These are phyloP conservation scores for Budorcas taxicolor DNA, from an alignment of 2,113 vertebrate species.

Conservation along the genomic window DNA sequence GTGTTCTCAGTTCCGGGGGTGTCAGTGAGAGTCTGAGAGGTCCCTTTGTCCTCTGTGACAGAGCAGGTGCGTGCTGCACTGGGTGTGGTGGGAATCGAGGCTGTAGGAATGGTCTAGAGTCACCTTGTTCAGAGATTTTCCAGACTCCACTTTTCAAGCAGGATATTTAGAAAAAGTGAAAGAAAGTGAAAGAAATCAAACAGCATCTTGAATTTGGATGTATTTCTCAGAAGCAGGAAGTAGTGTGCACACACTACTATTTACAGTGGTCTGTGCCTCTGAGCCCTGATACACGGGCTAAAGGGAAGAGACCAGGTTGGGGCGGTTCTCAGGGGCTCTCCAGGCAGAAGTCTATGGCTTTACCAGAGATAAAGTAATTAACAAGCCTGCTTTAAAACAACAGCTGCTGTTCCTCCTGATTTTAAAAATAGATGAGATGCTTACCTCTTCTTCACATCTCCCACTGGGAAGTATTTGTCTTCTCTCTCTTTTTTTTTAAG, in stretches of 20 bases:
- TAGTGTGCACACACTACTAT: accelerated
- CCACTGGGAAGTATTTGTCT: not conserved
- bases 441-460: not conserved
- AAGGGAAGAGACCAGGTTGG: not conserved
- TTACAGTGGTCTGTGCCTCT: accelerated
- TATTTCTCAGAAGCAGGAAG: not conserved
- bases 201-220: not conserved
- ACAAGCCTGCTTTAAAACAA: not conserved
- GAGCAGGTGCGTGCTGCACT: no score
- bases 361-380: not conserved
- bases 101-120: not conserved
- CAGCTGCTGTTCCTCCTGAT: not conserved
- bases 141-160: not conserved
- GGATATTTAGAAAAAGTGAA: not conserved
- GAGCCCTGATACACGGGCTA: no score
- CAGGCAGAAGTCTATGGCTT: accelerated
- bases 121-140: accelerated
- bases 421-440: not conserved
- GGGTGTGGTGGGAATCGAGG: accelerated
- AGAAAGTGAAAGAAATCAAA: no score
- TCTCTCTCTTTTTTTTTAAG: not conserved
- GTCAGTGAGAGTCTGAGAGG: not conserved
- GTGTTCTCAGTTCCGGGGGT: accelerated
- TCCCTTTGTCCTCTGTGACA: not conserved
- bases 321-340: accelerated